Evolutionary conservation across 23 tunicate species (phyloP).

Genomic region (Oikopleura vanhoeffeni): DNA sequence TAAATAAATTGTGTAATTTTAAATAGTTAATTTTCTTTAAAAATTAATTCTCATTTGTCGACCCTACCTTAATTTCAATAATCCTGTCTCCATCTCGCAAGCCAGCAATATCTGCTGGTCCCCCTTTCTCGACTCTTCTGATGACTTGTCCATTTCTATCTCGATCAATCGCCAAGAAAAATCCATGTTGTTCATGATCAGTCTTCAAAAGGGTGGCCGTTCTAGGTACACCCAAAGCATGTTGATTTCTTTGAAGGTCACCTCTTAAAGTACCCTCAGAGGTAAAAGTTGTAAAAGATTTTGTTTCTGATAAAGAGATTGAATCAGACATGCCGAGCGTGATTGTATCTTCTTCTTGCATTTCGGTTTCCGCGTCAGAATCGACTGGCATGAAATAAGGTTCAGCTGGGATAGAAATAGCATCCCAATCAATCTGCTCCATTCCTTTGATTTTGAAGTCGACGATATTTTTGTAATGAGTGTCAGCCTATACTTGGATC

Average conservation of each 20-base stretch:
- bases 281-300: conserved; percentile 24
- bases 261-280: conserved; percentile 12
- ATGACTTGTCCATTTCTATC: conserved; percentile 63
- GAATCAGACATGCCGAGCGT: conserved; percentile 35
- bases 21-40: conserved; percentile 38
- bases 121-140: conserved; percentile 37
- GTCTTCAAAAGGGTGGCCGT: conserved; percentile 22
- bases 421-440: conserved; percentile 48
- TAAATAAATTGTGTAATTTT: background rate
- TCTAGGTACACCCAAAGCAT: conserved; percentile 5
- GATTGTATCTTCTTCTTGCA: conserved; percentile 13
- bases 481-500: conserved; percentile 28
- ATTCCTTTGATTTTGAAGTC: conserved; percentile 66
- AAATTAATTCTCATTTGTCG: conserved; percentile 18
- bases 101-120: conserved; percentile 69
- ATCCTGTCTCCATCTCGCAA: conserved; percentile 55
- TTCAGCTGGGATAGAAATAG: conserved; percentile 56
- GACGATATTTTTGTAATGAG: conserved; percentile 59
- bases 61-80: conserved; percentile 27
- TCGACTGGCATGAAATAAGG: conserved; percentile 55
- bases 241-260: background rate
- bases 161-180: conserved; percentile 50
- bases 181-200: conserved; percentile 53
- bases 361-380: conserved; percentile 25
- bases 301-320: conserved; percentile 41